phyloP scores from a whole-genome alignment of 2,797 vertebrate genomes.

The Tokudaia tokunoshimensis region DNA sequence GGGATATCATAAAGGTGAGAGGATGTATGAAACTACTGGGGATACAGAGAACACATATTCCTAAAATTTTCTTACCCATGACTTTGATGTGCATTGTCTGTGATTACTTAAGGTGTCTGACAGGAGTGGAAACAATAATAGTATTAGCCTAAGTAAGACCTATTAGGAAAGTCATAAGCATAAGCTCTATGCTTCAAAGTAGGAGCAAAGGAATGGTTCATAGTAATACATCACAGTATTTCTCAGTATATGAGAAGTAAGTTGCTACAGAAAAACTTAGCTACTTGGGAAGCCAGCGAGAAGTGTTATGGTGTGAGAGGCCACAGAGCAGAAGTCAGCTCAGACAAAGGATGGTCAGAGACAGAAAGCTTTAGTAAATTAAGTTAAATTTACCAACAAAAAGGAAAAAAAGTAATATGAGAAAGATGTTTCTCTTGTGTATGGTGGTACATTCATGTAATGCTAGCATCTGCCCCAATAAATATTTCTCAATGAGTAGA shows the following conservation, averaged over 20 bases:
- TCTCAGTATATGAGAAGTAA: not conserved
- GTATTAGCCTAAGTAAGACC: conserved; percentile 8
- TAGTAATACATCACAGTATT: not conserved
- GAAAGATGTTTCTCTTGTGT: not conserved
- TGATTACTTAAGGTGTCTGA: not conserved
- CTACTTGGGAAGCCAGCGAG: not conserved
- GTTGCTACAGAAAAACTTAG: not conserved
- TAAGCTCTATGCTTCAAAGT: no score
- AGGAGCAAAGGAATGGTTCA: not conserved
- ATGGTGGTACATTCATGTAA: no score
- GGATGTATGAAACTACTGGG: not conserved
- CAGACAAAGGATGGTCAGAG: not conserved
- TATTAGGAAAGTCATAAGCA: not conserved
- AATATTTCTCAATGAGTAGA: not conserved
- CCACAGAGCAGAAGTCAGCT: not conserved
- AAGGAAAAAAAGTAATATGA: accelerated
- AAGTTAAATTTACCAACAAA: not conserved
- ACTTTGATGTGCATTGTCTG: not conserved
- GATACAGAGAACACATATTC: not conserved
- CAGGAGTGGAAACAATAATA: conserved; percentile 24
- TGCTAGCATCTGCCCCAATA: no score
- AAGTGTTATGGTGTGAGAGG: not conserved
- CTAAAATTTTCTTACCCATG: not conserved
- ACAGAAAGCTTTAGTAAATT: not conserved
- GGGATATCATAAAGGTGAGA: not conserved